Conservation (phyloP, 2,888 invertebrate species). For the Lasius fuliginosus region DNA sequence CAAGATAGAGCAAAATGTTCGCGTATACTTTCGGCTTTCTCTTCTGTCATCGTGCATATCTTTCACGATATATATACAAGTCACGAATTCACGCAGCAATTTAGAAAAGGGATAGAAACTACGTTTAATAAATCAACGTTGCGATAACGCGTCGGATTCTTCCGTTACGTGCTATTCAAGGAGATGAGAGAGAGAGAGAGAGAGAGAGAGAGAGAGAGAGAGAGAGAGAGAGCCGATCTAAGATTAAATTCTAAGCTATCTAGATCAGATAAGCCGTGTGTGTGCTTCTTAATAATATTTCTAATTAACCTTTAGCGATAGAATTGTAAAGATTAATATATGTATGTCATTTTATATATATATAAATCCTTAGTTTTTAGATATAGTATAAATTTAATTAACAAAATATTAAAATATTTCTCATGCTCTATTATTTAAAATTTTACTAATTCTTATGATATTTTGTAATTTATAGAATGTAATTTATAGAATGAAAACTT, state of each 20-base stretch:
- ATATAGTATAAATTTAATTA: not conserved
- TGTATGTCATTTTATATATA: not conserved
- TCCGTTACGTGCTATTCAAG: constrained; percentile 8
- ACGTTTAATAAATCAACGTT: constrained; percentile 27
- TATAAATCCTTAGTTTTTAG: not conserved
- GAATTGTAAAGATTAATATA: constrained; percentile 1
- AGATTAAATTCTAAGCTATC: constrained; percentile 19
- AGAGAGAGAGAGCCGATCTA: not conserved
- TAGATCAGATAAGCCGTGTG: not conserved
- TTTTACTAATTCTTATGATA: not conserved
- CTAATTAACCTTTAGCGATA: not conserved
- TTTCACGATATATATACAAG: constrained; percentile 19
- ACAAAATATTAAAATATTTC: not conserved
- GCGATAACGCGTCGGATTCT: constrained; percentile 28
- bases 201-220: too few relatives aligned
- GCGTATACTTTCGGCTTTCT: constrained; percentile 8
- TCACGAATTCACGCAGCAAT: constrained; percentile 29
- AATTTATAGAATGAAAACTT: not conserved
- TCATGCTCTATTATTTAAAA: not conserved
- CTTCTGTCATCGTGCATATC: constrained; percentile 15
- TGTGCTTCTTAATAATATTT: not conserved
- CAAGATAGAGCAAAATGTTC: not conserved
- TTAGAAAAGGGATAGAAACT: not conserved
- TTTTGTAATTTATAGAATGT: not conserved
- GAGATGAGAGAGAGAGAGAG: too few relatives aligned